Conservation (phyloP, 2,888 invertebrate genomes). For the Ophioninae sp. region DNA sequence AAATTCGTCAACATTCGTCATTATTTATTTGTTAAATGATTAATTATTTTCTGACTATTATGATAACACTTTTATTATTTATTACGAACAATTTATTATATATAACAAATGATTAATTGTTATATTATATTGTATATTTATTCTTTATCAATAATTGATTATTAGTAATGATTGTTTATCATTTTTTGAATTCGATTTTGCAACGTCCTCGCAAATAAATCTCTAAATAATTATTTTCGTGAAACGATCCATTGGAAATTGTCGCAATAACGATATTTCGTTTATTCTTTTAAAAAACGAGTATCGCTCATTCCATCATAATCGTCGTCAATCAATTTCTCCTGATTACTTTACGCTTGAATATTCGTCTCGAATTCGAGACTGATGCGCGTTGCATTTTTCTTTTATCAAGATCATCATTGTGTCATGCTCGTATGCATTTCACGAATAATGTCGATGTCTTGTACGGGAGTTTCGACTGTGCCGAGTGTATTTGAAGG, state of each 20-base stretch:
- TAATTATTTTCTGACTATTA: too few relatives aligned
- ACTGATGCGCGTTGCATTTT: not conserved
- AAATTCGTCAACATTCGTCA: too few relatives aligned
- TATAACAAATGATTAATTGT: too few relatives aligned
- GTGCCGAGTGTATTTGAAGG: slow-evolving; percentile 9
- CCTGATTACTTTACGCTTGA: not conserved
- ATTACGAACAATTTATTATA: too few relatives aligned
- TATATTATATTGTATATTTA: too few relatives aligned
- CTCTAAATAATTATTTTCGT: not conserved
- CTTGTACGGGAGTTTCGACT: slow-evolving; percentile 37
- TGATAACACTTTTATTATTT: too few relatives aligned
- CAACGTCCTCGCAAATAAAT: too few relatives aligned
- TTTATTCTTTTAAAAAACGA: not conserved
- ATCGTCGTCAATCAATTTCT: not conserved
- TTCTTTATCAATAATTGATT: too few relatives aligned
- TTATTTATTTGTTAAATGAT: too few relatives aligned
- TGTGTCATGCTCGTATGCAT: not conserved
- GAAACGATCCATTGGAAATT: not conserved
- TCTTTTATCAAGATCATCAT: slow-evolving; percentile 6
- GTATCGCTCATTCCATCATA: not conserved
- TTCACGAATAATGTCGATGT: slow-evolving; percentile 3
- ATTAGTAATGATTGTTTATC: too few relatives aligned
- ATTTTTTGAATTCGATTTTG: too few relatives aligned
- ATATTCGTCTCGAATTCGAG: not conserved
- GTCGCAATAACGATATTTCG: not conserved